phyloP scores from a whole-genome alignment of 2,113 vertebrate genomes.

The Oenanthe oenanthe region DNA sequence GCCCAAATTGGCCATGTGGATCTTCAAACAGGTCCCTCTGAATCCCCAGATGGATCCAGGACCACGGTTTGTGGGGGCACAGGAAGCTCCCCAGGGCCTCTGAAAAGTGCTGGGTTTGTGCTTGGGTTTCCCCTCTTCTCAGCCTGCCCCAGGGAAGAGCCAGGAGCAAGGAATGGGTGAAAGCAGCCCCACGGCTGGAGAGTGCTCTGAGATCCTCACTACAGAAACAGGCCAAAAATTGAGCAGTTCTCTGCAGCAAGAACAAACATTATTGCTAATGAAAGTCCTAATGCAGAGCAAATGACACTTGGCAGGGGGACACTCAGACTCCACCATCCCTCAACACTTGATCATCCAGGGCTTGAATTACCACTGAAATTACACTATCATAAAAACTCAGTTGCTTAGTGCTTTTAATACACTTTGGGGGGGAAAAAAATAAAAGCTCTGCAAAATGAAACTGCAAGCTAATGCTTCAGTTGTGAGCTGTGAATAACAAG shows the following conservation, averaged over 20 bases:
- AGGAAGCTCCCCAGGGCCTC: not conserved
- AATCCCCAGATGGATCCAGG: not conserved
- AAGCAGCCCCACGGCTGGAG: rapidly evolving
- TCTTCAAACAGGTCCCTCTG: not conserved
- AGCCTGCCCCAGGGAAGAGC: rapidly evolving
- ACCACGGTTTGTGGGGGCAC: not conserved
- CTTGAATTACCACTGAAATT: not conserved
- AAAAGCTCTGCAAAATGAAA: not conserved
- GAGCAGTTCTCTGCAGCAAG: not conserved
- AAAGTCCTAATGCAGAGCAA: not conserved
- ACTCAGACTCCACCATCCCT: not conserved
- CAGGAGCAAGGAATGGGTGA: rapidly evolving
- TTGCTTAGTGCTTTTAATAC: not conserved
- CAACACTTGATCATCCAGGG: not conserved
- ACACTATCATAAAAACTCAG: not conserved
- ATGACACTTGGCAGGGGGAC: not conserved
- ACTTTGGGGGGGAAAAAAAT: not conserved
- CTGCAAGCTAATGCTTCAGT: not conserved
- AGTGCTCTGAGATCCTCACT: not conserved
- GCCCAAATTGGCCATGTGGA: not conserved
- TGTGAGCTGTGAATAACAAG: not conserved
- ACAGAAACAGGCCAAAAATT: not conserved
- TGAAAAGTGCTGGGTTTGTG: not conserved
- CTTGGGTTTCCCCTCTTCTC: not conserved
- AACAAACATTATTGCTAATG: not conserved